Base-by-base conservation (phyloP, 2,113 vertebrate genomes). In the Hyaena hyaena region DNA sequence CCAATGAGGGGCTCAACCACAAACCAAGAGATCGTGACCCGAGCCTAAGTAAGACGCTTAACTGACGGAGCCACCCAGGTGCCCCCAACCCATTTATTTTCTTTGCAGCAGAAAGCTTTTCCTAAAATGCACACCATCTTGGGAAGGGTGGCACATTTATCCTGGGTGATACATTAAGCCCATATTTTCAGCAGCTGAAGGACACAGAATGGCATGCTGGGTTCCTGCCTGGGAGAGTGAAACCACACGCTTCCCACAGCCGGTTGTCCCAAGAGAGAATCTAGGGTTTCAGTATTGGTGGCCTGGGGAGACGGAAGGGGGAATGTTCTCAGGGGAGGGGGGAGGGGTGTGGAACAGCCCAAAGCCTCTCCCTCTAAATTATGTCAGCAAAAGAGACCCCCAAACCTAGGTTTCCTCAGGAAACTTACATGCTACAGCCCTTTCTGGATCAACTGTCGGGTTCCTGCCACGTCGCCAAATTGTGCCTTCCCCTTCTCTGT, bases 301-400 rank as follows among this genome's bases (percentile, higher is more conserved):
- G 58, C 48, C 26, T 63, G 50, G 58, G 61, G 31, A 26, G 50
- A 69, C 19, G 9, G 6, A 58, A 23, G n/a, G 8, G 31, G 5
- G 23, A 31, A 69, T 28, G 73, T 24, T 45, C 26, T 24, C 1
- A 9, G 1, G 71, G n/a, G 1, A 23, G 10, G 4, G 45, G 17
- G 1, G 6, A 3, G 4, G 14, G 6, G 4, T 12, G 45, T 19
- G 4, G 48, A 39, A 50, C 9, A 50, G 26, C 10, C 45, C 16
- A 39, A n/a, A 7, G 58, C 17, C 55, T 88, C n/a, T 61, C 31
- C 80, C 45, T 55, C 31, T n/a, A 89, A 31, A 61, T 63, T 35
- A 10, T 28, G 39, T 55, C 61, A 53, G 92, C 92, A 55, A 77
- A 15, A 63, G 61, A 58, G 48, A 93, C 11, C 9, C 9, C 69